Evolutionary conservation across 1,140 invertebrate species (phyloP), one percentile per base, ranked within the genome.

Genomic region (Sinonovacula constricta): DNA sequence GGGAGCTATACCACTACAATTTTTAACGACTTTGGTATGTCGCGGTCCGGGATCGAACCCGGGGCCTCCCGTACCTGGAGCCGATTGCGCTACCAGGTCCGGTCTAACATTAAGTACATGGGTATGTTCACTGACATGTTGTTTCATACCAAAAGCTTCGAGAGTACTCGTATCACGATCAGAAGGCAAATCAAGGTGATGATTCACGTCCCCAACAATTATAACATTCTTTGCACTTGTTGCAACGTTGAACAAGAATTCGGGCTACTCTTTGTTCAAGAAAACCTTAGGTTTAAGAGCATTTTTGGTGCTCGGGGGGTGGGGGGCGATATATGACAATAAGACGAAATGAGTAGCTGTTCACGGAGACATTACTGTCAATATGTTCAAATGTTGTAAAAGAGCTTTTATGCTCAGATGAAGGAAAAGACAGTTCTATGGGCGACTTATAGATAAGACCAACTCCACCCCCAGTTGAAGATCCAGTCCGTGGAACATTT

Each of bases 231-330:
- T n/a, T n/a, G n/a, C n/a, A n/a, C n/a, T n/a, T n/a, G n/a, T n/a
- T n/a, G n/a, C n/a, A n/a, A n/a, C n/a, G n/a, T n/a, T n/a, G n/a
- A n/a, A n/a, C n/a, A n/a, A n/a, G n/a, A n/a, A n/a, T n/a, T n/a
- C n/a, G n/a, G 53, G 68, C 68, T 56, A 71, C 60, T 71, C 68
- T 5, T 71, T 24, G 3, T 57, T 39, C 15, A 71, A 36, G 49
- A 60, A 71, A 14, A 7, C 18, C 59, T 39, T 71, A 15, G 68
- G 24, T 14, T 71, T 59, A 2, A 59, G 26, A 7, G 54, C 68
- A 30, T 71, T 71, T 59, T 14, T n/a, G n/a, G n/a, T n/a, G 31
- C 49, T 60, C 60, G 2, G 28, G 4, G 18, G 68, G 33, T 39
- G 54, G 56, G 14, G 68, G 53, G 24, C 68, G 59, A 45, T 59